These are phyloP conservation scores for Pimpla rufipes DNA, from an alignment of 2,888 invertebrate genomes.

Conservation along the genomic window DNA sequence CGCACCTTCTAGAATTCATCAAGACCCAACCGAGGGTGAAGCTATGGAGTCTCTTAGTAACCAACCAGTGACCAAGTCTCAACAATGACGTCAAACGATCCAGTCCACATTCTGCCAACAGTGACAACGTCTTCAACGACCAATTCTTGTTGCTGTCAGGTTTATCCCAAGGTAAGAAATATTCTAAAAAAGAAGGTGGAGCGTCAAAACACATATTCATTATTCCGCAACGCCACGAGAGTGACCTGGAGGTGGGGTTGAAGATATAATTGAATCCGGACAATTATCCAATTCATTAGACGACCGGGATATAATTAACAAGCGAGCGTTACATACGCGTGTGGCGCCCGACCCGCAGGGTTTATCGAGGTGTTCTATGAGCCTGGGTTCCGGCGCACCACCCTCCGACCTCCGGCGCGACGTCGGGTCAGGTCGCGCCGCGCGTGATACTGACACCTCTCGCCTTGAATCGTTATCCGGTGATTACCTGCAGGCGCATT, in stretches of 20 bases:
- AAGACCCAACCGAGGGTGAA: no score
- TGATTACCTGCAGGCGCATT: conserved; percentile 63
- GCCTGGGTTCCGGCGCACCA: not conserved
- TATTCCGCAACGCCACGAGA: not conserved
- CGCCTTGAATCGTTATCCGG: conserved; percentile 65
- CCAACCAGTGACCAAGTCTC: no score
- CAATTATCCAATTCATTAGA: conserved; percentile 62
- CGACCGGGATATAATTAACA: conserved; percentile 57
- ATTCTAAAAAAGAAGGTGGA: not conserved
- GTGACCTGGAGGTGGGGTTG: not conserved
- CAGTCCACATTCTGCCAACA: no score
- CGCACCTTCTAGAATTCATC: no score
- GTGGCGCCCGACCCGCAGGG: conserved; percentile 24
- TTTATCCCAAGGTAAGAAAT: not conserved
- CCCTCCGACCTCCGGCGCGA: conserved; percentile 10
- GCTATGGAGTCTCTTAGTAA: no score
- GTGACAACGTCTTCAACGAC: no score
- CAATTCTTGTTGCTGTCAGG: not conserved
- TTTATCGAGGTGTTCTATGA: conserved; percentile 28
- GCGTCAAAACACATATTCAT: not conserved
- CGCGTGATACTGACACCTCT: conserved; percentile 64
- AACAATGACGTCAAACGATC: no score
- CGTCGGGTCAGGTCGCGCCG: conserved; percentile 20
- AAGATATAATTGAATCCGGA: conserved; percentile 47
- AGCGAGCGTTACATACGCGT: conserved; percentile 48